Conservation (phyloP, 1,140 invertebrate genomes). For the Lithobius niger region DNA sequence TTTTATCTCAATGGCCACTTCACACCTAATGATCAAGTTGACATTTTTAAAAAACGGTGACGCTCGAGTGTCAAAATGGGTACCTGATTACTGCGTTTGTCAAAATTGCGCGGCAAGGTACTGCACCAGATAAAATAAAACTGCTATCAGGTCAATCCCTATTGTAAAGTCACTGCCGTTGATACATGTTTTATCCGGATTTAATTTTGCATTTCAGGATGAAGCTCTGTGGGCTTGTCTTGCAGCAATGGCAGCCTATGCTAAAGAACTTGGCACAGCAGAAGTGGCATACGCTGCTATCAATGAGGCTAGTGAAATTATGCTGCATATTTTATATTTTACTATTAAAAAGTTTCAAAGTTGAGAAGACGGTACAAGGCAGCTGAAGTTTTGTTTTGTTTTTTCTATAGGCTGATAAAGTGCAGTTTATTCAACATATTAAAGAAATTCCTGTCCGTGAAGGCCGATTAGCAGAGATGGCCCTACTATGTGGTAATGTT, state of each 20-base stretch:
- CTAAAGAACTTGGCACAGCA: slow-evolving; percentile 62
- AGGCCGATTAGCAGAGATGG: slow-evolving; percentile 61
- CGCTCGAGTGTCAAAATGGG: too few relatives aligned
- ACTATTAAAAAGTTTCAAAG: background rate
- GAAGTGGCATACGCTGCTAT: slow-evolving; percentile 90
- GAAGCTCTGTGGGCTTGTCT: slow-evolving; percentile 78
- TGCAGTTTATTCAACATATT: slow-evolving; percentile 72
- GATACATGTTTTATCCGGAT: too few relatives aligned
- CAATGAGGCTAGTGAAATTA: slow-evolving; percentile 43
- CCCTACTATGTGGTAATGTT: slow-evolving; percentile 59
- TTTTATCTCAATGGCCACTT: too few relatives aligned
- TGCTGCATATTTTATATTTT: background rate
- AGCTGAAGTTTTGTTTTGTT: background rate
- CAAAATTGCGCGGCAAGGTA: too few relatives aligned
- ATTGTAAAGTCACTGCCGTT: too few relatives aligned
- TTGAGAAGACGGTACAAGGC: too few relatives aligned
- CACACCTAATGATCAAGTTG: too few relatives aligned
- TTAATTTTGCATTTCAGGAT: slow-evolving; percentile 46
- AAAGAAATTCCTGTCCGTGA: slow-evolving; percentile 46
- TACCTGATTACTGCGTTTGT: too few relatives aligned
- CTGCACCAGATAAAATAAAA: too few relatives aligned
- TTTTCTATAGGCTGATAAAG: slow-evolving; percentile 60
- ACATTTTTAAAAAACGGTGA: too few relatives aligned
- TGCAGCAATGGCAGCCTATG: slow-evolving; percentile 67
- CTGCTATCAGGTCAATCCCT: too few relatives aligned